phyloP scores from a whole-genome alignment of 2,797 vertebrate genomes.

The Enteromius radiatus region DNA sequence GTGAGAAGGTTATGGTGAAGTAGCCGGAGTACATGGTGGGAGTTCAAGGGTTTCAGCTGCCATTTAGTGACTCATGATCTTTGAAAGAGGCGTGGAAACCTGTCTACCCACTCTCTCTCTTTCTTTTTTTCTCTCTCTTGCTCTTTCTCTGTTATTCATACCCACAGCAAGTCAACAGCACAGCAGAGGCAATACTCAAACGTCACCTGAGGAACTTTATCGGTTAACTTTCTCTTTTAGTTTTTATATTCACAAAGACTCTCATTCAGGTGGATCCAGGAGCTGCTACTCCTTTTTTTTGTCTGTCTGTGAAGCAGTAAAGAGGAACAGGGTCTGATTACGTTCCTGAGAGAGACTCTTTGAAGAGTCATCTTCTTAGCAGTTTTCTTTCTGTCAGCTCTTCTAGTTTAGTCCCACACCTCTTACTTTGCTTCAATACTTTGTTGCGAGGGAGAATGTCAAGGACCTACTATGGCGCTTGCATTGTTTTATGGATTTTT shows the following conservation, averaged over 20 bases:
- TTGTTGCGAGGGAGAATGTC: conserved; percentile 51
- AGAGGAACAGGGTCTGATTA: conserved; percentile 31
- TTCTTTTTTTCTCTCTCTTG: not conserved
- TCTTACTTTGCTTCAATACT: conserved; percentile 8
- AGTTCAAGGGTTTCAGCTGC: conserved; percentile 14
- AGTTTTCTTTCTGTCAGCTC: not conserved
- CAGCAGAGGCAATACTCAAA: not conserved
- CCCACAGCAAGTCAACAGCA: conserved; percentile 1
- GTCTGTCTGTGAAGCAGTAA: not conserved
- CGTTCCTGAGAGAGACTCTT: conserved; percentile 13
- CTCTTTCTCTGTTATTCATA: conserved; percentile 12
- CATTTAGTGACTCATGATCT: conserved; percentile 41
- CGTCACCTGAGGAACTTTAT: not conserved
- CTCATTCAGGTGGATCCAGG: not conserved
- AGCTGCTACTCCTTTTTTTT: not conserved
- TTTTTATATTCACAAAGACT: conserved; percentile 19
- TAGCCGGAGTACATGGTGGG: not conserved
- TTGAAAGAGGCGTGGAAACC: conserved; percentile 40
- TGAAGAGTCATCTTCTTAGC: conserved; percentile 33
- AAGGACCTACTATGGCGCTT: conserved; percentile 41
- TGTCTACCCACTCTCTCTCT: conserved; percentile 22
- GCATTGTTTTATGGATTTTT: conserved; percentile 47
- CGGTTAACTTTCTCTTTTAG: not conserved
- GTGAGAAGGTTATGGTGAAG: conserved; percentile 22
- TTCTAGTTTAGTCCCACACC: not conserved